These are phyloP conservation scores for Australoheros facetus DNA, from an alignment of 2,797 vertebrate species.

Conservation along the genomic window DNA sequence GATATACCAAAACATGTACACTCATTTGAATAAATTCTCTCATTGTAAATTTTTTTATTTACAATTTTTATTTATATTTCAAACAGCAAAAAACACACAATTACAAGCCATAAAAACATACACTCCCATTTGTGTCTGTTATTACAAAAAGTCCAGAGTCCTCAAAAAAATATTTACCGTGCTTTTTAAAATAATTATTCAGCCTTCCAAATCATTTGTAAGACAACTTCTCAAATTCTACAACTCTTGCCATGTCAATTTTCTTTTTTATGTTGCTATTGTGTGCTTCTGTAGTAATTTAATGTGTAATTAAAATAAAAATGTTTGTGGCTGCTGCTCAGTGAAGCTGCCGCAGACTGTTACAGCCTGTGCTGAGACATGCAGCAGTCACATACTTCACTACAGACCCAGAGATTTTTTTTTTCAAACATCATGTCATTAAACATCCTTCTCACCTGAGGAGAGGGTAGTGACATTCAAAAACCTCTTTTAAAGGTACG, in stretches of 20 bases:
- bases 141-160: neutral
- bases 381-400: constrained; percentile 52
- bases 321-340: constrained; percentile 24
- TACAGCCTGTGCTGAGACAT: constrained; percentile 46
- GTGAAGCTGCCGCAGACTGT: constrained; percentile 54
- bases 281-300: neutral
- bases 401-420: constrained; percentile 57
- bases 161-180: neutral
- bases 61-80: neutral
- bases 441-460: neutral
- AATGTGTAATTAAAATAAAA: constrained; percentile 5
- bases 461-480: too few relatives aligned
- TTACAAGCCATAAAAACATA: neutral
- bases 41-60: neutral
- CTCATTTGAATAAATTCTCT: neutral
- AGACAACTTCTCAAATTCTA: neutral
- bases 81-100: neutral
- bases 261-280: neutral
- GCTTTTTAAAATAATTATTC: neutral
- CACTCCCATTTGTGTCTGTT: neutral
- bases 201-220: neutral
- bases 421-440: constrained; percentile 59
- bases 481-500: neutral
- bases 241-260: neutral
- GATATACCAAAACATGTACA: neutral